phyloP scores from a whole-genome alignment of 2,888 invertebrate species.

The Microchrysa polita region DNA sequence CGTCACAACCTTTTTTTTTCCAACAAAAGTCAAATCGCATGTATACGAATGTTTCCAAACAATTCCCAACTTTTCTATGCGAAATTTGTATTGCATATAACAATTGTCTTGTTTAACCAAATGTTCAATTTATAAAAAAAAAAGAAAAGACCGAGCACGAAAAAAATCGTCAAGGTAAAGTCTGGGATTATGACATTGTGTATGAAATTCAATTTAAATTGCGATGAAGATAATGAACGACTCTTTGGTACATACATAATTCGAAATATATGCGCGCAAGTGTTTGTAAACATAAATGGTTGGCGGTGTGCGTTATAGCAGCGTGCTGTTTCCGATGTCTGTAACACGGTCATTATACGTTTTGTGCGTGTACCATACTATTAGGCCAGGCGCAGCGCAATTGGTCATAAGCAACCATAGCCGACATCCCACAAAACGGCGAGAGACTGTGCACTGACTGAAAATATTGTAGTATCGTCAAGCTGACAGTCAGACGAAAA shows the following conservation, averaged over 20 bases:
- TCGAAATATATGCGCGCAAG: neutral
- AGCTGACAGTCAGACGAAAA: too few species aligned
- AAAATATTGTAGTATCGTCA: too few species aligned
- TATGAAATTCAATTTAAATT: conserved; percentile 8
- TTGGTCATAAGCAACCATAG: neutral
- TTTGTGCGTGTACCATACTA: conserved; percentile 7
- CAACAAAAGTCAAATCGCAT: too few species aligned
- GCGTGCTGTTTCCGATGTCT: neutral
- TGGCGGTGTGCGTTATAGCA: neutral
- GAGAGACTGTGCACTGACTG: neutral
- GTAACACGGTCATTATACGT: neutral
- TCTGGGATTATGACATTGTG: conserved; percentile 21
- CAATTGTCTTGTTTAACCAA: neutral
- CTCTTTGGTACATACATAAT: neutral
- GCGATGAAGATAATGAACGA: conserved; percentile 4
- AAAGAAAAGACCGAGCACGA: too few species aligned
- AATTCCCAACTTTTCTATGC: neutral
- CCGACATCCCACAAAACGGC: neutral
- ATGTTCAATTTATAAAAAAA: conserved; percentile 5
- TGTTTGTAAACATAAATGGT: neutral
- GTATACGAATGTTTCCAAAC: neutral
- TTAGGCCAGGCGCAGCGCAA: too few species aligned
- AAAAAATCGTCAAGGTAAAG: conserved; percentile 24
- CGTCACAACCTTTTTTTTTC: too few species aligned
- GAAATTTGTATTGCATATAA: neutral